Evolutionary conservation across 2,797 vertebrate genomes (phyloP), one percentile per base, ranked within the genome.

Genomic region (Myotis vivesi): DNA sequence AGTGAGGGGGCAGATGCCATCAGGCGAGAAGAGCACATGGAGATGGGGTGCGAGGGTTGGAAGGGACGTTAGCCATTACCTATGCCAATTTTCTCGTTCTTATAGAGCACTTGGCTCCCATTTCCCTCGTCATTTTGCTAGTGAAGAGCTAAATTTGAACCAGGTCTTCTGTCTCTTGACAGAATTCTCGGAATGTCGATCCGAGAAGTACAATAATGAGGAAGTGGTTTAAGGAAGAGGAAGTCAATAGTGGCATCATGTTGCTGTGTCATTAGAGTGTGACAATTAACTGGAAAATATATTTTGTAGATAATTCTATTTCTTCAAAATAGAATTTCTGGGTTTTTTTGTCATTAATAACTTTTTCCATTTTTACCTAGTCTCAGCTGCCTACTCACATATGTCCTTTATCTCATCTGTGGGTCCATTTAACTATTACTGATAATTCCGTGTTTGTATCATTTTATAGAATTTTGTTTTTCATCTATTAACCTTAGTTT

Each of bases 171-270:
- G 55, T 88, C 64, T 87, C 69, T 76, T 36, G 57, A 83, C 30
- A 36, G 53, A 84, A 84, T 94, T 96, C 91, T 96, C 89, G 51
- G 95, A 94, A 81, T 44, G 80, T 66, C 68, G 77, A 15, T 87
- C 72, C 10, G 87, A 80, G 81, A 44, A 85, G 16, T 12, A 57
- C 44, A 84, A 33, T 53, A 85, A 49, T 53, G 85, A 96, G 97
- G 96, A 97, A 97, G 93, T 95, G 77, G 55, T 69, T 96, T 93
- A 82, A 95, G 97, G 91, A 96, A 96, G 91, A 73, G 89, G 95
- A 95, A 96, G 80, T 85, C 49, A 87, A 66, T 25, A 8, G 66
- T 92, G 79, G 73, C 8, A 0, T 92, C 72, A 13, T 66, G 41
- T 16, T 51, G 33, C 49, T 68, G 91, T 79, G 92, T 95, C 62